These are phyloP conservation scores for Aptenodytes forsteri DNA, from an alignment of 2,113 vertebrate species.

Conservation along the genomic window DNA sequence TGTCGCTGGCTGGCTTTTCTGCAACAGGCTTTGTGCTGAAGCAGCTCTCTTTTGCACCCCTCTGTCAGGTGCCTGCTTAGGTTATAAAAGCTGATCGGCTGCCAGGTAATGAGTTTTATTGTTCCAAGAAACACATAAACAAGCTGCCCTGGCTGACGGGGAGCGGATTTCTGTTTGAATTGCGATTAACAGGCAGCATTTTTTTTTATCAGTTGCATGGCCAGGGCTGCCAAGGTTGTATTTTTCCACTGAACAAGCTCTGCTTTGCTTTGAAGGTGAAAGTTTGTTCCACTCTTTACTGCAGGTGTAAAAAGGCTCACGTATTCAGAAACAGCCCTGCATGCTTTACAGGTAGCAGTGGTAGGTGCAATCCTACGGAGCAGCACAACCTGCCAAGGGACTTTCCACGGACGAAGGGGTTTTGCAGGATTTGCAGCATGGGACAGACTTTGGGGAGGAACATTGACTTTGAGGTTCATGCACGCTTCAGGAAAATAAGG, in stretches of 20 bases:
- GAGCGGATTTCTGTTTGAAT: slow-evolving; percentile 65
- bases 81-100: slow-evolving; percentile 49
- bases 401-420: not conserved
- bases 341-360: not conserved
- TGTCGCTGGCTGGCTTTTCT: not conserved
- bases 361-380: not conserved
- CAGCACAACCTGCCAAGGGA: not conserved
- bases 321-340: not conserved
- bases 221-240: slow-evolving; percentile 66
- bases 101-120: slow-evolving; percentile 70
- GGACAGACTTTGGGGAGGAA: not conserved
- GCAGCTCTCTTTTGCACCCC: slow-evolving; percentile 9
- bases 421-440: not conserved
- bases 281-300: slow-evolving; percentile 30
- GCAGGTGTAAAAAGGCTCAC: slow-evolving; percentile 14
- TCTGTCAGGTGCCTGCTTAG: slow-evolving; percentile 55
- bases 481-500: not conserved
- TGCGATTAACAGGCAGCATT: slow-evolving; percentile 36
- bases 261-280: slow-evolving; percentile 54
- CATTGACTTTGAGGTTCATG: not conserved
- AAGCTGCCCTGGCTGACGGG: slow-evolving; percentile 6
- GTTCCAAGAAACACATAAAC: slow-evolving; percentile 62
- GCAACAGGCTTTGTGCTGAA: not conserved
- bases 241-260: slow-evolving; percentile 70
- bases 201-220: not conserved